Evolutionary conservation across 2,888 invertebrate genomes (phyloP), one percentile per base, ranked within the genome.

Genomic region (Drosophila kanekoi): DNA sequence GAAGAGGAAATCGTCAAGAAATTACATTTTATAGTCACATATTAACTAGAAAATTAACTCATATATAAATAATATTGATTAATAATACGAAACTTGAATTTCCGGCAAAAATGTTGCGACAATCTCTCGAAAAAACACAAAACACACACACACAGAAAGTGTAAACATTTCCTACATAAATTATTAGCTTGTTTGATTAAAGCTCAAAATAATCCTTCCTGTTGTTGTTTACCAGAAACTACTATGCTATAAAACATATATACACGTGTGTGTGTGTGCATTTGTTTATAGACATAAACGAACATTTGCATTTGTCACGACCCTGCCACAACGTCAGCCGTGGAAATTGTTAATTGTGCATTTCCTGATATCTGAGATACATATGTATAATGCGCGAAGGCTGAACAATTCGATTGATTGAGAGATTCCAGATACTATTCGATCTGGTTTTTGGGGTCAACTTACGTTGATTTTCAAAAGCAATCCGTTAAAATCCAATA

Each of bases 401-500:
- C 72, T 69, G 66, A 52, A 16, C 62, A 40, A 32, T 45, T 61
- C 32, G 35, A 60, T 35, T 28, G 18, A 32, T 53, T n/a, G 6
- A n/a, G 28, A 57, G 28, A 28, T 28, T 52, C 57, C 18, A 54
- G n/a, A 44, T 33, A 43, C 3, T 11, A 28, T 32, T 14, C 10
- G 16, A 40, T n/a, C n/a, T n/a, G n/a, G n/a, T n/a, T n/a, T n/a
- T n/a, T n/a, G n/a, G n/a, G n/a, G n/a, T n/a, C n/a, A n/a, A 91
- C 91, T 92, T 91, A 92, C 91, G 89, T 91, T 90, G 87, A 79
- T 89, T 91, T 88, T 90, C 80, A 90, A 91, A 91, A 91, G 91
- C 91, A 91, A 92, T 91, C 91, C 90, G 60, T 51, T 20, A 23
- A 54, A 73, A 65, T 79, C 72, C 83, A 74, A 57, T 63, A 49